These are phyloP conservation scores for Climacteris rufus DNA, from an alignment of 2,113 vertebrate species.

Conservation along the genomic window DNA sequence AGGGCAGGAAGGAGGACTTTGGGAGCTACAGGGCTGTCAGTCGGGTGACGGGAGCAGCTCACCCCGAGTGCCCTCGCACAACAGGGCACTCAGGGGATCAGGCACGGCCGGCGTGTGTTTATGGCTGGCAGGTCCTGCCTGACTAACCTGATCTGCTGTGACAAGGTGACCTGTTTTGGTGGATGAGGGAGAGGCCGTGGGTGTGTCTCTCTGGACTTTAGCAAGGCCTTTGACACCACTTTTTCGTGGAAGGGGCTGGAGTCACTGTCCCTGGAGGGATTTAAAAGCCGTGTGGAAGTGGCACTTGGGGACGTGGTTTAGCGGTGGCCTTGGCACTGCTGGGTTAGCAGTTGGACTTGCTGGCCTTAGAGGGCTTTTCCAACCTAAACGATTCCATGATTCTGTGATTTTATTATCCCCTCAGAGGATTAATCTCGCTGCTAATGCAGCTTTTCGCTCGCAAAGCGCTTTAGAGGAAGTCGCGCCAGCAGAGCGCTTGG, in stretches of 20 bases:
- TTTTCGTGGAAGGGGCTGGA: neutral
- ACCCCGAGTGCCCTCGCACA: neutral
- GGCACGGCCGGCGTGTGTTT: neutral
- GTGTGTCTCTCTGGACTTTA: neutral
- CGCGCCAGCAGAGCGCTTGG: neutral
- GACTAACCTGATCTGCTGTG: neutral
- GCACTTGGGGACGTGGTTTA: neutral
- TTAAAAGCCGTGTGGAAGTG: neutral
- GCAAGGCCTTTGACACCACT: neutral
- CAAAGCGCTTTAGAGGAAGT: neutral
- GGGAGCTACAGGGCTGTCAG: neutral
- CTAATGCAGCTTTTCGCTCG: neutral
- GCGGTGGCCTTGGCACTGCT: neutral
- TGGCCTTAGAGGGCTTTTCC: neutral
- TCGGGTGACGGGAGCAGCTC: neutral
- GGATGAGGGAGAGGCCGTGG: neutral
- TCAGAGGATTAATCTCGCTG: neutral
- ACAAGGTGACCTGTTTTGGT: neutral
- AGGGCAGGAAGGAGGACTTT: neutral
- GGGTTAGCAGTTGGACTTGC: neutral
- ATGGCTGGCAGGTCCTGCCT: neutral
- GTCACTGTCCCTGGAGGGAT: neutral
- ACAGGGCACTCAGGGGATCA: neutral
- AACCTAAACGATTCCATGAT: neutral
- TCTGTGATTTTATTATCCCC: neutral